Percentiles rank a stretch among this genome's conserved stretches.
These are phyloP conservation scores for Molossus molossus DNA, from an alignment of 2,797 vertebrate genomes.

Conservation along the genomic window DNA sequence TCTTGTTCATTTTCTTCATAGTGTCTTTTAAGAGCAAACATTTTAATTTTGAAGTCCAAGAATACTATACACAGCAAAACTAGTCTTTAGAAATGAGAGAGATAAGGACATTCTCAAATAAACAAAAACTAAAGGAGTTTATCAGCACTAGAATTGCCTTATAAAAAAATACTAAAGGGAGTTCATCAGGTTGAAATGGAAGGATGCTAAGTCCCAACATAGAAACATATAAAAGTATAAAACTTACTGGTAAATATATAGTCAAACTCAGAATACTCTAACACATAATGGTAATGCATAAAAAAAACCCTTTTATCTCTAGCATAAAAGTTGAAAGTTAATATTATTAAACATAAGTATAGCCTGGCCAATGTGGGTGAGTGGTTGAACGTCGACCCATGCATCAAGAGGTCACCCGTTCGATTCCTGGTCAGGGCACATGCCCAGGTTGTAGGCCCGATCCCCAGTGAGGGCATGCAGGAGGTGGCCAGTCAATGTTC, in stretches of 20 bases:
- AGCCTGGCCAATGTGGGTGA: too few relatives aligned
- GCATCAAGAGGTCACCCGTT: too few relatives aligned
- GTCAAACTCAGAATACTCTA: background rate
- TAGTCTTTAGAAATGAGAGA: slow-evolving; percentile 3
- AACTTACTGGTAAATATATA: background rate
- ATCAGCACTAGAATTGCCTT: background rate
- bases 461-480: too few relatives aligned
- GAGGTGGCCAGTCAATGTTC: too few relatives aligned
- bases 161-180: background rate
- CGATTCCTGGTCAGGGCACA: too few relatives aligned
- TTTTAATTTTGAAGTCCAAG: background rate
- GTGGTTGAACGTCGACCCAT: too few relatives aligned
- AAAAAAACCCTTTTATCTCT: background rate
- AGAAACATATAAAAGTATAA: background rate
- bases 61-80: background rate
- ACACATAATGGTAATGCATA: background rate
- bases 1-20: background rate
- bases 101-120: background rate
- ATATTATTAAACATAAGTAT: background rate
- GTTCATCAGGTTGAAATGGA: background rate
- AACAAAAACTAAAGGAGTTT: background rate
- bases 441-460: too few relatives aligned
- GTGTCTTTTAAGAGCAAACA: background rate
- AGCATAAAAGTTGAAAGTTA: background rate
- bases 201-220: background rate